A percentile compares a stretch with the other conserved stretches of the same genome.
These are phyloP conservation scores for Ramphastos sulfuratus DNA, from an alignment of 2,113 vertebrate species.

Conservation along the genomic window DNA sequence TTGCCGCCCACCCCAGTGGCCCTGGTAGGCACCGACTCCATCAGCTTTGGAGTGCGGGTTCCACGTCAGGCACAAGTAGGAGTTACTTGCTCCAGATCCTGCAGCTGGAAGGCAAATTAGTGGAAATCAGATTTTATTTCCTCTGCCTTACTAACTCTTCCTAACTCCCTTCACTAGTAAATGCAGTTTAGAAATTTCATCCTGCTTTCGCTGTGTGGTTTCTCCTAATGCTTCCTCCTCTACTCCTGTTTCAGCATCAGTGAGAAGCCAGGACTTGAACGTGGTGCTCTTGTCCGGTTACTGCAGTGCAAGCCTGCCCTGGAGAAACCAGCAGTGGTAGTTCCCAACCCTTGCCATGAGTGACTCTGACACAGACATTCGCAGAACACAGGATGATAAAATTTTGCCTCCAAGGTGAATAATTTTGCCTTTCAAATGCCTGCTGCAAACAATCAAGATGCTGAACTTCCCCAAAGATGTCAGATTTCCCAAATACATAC, in stretches of 20 bases:
- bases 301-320: neutral
- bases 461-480: neutral
- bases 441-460: neutral
- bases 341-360: conserved; percentile 5
- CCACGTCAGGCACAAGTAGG: neutral
- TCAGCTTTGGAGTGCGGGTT: neutral
- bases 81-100: neutral
- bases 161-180: neutral
- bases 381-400: neutral
- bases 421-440: neutral
- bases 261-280: neutral
- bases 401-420: neutral
- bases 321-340: neutral
- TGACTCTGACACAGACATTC: neutral
- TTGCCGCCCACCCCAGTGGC: neutral
- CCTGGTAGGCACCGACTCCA: neutral
- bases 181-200: neutral
- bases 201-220: neutral
- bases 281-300: neutral
- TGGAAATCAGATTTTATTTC: neutral
- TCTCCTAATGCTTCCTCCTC: neutral
- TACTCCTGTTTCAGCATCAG: neutral
- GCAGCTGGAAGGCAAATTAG: neutral
- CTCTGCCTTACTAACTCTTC: neutral
- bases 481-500: neutral